Percentiles rank a stretch among this genome's conserved stretches.
Evolutionary conservation across 2,888 invertebrate genomes (phyloP).

Genomic region (Cheilosia impressa): DNA sequence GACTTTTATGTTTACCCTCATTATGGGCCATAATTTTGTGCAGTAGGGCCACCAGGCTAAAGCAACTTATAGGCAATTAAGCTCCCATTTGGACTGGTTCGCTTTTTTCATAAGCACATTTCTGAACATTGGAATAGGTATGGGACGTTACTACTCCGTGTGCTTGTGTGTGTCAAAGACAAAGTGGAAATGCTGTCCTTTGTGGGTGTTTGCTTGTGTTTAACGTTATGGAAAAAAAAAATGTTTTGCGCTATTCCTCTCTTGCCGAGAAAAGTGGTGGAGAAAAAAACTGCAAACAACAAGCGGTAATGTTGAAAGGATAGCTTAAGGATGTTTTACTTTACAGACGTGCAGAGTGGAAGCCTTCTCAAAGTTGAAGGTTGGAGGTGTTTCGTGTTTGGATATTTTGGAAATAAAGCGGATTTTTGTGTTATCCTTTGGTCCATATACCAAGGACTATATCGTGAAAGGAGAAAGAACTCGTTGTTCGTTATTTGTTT

Average conservation of each 20-base stretch:
- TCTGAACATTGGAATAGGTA: background rate
- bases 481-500: background rate
- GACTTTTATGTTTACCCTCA: constrained; percentile 39
- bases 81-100: constrained; percentile 1
- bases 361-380: constrained; percentile 12
- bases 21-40: constrained; percentile 21
- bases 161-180: constrained; percentile 36
- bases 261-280: constrained; percentile 6
- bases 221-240: constrained; percentile 32
- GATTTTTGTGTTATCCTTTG: constrained; percentile 61
- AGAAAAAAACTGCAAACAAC: constrained; percentile 36
- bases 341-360: constrained; percentile 36
- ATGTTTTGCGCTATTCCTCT: background rate
- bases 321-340: constrained; percentile 57
- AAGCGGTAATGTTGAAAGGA: constrained; percentile 55
- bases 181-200: constrained; percentile 43
- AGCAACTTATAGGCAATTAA: constrained; percentile 62
- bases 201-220: constrained; percentile 46
- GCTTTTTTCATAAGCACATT: background rate
- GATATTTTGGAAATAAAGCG: constrained; percentile 34
- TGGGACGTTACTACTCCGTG: background rate
- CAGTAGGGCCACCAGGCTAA: constrained; percentile 43
- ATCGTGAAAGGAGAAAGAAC: constrained; percentile 1
- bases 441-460: constrained; percentile 1
- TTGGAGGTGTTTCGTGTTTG: constrained; percentile 50